Evolutionary conservation across 2,797 vertebrate species (phyloP).

Genomic region (Malacoraja senta): DNA sequence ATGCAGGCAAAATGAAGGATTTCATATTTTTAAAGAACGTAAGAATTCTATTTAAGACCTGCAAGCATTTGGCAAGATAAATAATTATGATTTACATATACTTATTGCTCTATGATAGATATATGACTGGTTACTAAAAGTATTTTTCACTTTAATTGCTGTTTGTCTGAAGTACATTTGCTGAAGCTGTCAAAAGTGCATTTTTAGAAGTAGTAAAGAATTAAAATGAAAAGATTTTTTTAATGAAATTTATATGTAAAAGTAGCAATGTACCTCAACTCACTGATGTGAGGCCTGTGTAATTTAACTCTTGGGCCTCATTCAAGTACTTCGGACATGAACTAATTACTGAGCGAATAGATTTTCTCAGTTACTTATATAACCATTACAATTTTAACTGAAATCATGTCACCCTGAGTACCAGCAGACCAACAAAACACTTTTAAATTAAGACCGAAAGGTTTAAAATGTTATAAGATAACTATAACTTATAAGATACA

Average conservation of each 20-base stretch:
- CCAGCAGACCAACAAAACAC: neutral
- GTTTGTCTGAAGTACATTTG: neutral
- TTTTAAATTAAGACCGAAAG: neutral
- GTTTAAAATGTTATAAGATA: neutral
- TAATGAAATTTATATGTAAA: no score
- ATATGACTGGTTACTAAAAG: neutral
- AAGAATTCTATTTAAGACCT: neutral
- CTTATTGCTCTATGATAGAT: neutral
- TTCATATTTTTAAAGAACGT: neutral
- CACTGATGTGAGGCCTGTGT: neutral
- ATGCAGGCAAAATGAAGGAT: neutral
- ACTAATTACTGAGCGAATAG: neutral
- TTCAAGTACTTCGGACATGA: neutral
- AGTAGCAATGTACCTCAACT: neutral
- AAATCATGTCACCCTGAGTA: neutral
- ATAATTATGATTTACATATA: neutral
- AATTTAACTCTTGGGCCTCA: neutral
- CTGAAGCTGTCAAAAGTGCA: neutral
- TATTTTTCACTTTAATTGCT: neutral
- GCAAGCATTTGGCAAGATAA: neutral
- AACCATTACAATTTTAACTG: neutral
- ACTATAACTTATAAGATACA: no score
- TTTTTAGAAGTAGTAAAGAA: neutral
- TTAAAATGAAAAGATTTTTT: no score
- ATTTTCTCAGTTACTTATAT: neutral